phyloP scores from a whole-genome alignment of 2,797 vertebrate species.

The Pterois miles region DNA sequence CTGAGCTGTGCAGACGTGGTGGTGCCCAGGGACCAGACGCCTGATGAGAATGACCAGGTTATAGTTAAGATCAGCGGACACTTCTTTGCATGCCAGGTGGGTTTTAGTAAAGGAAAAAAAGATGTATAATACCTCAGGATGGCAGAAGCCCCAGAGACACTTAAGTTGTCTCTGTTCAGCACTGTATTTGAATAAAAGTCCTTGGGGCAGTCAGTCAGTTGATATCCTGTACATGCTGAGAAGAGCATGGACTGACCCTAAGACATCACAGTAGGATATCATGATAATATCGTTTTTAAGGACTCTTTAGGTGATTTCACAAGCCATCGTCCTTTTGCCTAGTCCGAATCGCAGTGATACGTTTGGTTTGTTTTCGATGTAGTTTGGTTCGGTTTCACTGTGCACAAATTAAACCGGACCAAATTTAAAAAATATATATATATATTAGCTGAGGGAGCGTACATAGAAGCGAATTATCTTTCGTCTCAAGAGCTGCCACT shows the following conservation, averaged over 20 bases:
- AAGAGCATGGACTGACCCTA: background rate
- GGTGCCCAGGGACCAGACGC: slow-evolving; percentile 98
- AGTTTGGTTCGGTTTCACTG: too few relatives aligned
- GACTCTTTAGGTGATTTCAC: background rate
- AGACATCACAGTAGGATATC: background rate
- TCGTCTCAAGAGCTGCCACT: too few relatives aligned
- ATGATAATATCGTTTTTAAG: background rate
- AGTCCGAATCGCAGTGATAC: too few relatives aligned
- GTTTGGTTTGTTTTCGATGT: too few relatives aligned
- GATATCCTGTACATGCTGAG: background rate
- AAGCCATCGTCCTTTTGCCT: too few relatives aligned
- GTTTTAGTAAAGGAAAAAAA: background rate
- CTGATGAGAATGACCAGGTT: slow-evolving; percentile 98
- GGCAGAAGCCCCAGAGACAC: background rate
- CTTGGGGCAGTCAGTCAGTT: background rate
- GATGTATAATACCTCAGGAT: background rate
- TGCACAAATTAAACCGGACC: too few relatives aligned
- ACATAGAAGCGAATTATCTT: too few relatives aligned
- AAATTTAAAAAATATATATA: too few relatives aligned
- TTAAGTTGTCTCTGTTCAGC: too few relatives aligned
- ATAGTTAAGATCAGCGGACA: slow-evolving; percentile 99
- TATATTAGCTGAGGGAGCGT: too few relatives aligned
- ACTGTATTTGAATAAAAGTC: background rate
- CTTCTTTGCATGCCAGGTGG: slow-evolving; percentile 99
- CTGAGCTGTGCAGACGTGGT: slow-evolving; percentile 98